These are phyloP conservation scores for Chironomus tepperi DNA, from an alignment of 1,140 invertebrate species.

Conservation along the genomic window DNA sequence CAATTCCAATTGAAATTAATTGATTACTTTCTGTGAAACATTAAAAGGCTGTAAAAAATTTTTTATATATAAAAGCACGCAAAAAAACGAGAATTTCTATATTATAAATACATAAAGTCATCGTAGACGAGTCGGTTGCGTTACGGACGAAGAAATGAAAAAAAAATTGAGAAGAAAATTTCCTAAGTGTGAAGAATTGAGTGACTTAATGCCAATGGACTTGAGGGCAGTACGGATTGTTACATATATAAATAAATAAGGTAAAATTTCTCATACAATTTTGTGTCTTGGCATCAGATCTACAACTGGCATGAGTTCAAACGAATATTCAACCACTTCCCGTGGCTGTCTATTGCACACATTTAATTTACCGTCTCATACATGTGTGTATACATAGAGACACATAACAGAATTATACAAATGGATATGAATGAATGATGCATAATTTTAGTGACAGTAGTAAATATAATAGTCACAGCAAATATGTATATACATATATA, in stretches of 20 bases:
- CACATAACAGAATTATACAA: neutral
- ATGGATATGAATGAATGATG: neutral
- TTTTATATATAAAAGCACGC: too few species aligned
- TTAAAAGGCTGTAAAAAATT: too few species aligned
- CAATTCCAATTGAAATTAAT: too few species aligned
- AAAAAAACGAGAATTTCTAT: too few species aligned
- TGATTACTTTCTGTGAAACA: too few species aligned
- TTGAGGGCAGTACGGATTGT: neutral
- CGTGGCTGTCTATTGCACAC: neutral
- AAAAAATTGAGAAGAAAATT: too few species aligned
- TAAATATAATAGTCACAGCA: neutral
- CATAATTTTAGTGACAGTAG: neutral
- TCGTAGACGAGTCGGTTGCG: too few species aligned
- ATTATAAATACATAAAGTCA: too few species aligned
- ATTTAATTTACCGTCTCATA: neutral
- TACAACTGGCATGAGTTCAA: neutral
- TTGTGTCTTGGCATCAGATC: neutral
- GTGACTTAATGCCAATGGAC: neutral
- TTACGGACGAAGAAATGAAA: too few species aligned
- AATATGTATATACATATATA: too few species aligned
- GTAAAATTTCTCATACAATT: too few species aligned
- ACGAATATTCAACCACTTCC: neutral
- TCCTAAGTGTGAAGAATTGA: conserved; percentile 7
- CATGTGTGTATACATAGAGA: neutral
- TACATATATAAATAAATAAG: neutral